phyloP scores from a whole-genome alignment of 1,140 invertebrate species.

The Meloidogyne floridensis region DNA sequence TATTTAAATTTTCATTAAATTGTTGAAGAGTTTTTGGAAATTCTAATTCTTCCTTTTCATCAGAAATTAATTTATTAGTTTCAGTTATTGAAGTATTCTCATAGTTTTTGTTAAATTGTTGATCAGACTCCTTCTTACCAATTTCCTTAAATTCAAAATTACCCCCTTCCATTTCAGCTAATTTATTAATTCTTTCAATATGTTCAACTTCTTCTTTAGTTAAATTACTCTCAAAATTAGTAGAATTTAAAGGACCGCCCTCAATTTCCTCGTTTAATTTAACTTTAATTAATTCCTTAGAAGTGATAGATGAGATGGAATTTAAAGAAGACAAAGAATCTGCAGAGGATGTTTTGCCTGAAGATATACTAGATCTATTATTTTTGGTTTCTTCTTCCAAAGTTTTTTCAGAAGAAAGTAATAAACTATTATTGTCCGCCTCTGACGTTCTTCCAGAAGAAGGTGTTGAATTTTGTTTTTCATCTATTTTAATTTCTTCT shows the following conservation, averaged over 20 bases:
- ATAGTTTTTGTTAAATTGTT: not conserved
- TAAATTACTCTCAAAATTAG: constrained; percentile 26
- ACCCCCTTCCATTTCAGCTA: constrained; percentile 24
- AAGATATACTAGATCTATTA: not conserved
- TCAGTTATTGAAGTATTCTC: not conserved
- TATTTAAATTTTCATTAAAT: not conserved
- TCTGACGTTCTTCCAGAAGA: constrained; percentile 13
- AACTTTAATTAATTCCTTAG: no score
- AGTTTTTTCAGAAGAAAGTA: not conserved
- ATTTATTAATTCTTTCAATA: constrained; percentile 42
- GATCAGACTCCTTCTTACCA: not conserved
- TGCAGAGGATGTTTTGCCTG: not conserved
- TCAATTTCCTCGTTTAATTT: no score
- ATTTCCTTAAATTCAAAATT: not conserved
- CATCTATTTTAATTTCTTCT: not conserved
- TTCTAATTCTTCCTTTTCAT: not conserved
- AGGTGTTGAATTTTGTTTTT: not conserved
- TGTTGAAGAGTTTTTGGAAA: not conserved
- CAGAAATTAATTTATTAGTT: not conserved
- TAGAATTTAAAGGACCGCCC: no score
- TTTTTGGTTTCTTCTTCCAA: not conserved
- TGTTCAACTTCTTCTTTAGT: constrained; percentile 49
- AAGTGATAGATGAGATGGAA: no score
- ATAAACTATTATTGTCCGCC: not conserved
- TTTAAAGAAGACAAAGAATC: not conserved